Percentiles rank a stretch among this genome's conserved stretches.
phyloP scores from a whole-genome alignment of 2,888 invertebrate species.

The Xestobium rufovillosum region DNA sequence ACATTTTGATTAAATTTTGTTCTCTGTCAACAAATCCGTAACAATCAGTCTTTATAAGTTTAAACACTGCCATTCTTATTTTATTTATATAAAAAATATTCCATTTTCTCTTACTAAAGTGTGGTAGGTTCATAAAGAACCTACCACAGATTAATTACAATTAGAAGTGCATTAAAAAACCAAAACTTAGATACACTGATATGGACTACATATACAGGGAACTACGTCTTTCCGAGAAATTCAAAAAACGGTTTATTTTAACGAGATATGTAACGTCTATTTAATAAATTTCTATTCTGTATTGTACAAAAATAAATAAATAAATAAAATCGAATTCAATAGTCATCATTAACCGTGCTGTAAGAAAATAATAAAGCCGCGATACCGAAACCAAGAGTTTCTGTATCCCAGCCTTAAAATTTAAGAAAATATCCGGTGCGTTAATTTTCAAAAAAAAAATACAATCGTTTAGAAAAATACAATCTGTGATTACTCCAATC shows the following conservation, averaged over 20 bases:
- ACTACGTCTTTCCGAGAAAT: not conserved
- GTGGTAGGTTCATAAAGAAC: no score
- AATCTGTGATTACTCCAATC: constrained; percentile 15
- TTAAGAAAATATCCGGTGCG: constrained; percentile 2
- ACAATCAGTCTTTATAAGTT: constrained; percentile 38
- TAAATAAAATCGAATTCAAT: constrained; percentile 16
- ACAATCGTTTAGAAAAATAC: constrained; percentile 19
- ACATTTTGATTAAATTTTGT: constrained; percentile 21
- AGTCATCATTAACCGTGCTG: constrained; percentile 26
- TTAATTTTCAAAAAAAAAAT: not conserved
- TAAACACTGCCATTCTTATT: constrained; percentile 30
- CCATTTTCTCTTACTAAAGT: constrained; percentile 29
- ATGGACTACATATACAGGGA: not conserved
- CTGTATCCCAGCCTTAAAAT: no score
- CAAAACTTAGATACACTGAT: not conserved
- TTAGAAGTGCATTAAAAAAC: not conserved
- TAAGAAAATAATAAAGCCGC: no score
- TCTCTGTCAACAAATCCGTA: constrained; percentile 31
- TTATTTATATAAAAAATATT: constrained; percentile 30
- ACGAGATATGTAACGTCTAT: constrained; percentile 40
- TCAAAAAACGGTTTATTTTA: constrained; percentile 24
- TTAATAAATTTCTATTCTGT: constrained; percentile 24
- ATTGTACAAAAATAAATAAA: constrained; percentile 16
- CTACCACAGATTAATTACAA: no score
- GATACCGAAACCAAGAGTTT: no score